Percentiles rank a stretch among this genome's conserved stretches.
Evolutionary conservation across 2,888 invertebrate genomes (phyloP).

Genomic region (Agriopis leucophaearia): DNA sequence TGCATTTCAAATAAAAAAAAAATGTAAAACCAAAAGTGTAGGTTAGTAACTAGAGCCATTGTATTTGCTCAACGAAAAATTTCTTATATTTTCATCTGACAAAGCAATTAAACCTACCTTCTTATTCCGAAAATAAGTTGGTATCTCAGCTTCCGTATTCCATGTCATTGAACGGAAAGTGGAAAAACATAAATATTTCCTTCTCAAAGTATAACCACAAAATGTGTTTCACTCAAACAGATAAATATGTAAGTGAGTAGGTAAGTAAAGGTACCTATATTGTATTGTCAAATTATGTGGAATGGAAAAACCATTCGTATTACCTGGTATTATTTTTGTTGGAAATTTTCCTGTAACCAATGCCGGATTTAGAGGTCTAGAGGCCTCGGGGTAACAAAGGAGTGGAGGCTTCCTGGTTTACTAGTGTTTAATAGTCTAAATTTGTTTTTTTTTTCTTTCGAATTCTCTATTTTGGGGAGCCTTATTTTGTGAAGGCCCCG

Average conservation of each 20-base stretch:
- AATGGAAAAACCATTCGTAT: conserved; percentile 39
- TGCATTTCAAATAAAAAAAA: no score
- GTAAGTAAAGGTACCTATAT: conserved; percentile 6
- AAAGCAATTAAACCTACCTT: conserved; percentile 1
- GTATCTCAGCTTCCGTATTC: background rate
- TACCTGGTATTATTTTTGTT: conserved; percentile 12
- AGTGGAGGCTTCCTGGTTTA: no score
- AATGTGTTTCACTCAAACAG: conserved; percentile 7
- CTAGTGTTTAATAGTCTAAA: no score
- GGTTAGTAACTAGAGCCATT: background rate
- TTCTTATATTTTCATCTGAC: background rate
- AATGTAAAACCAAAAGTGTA: no score
- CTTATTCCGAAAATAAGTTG: conserved; percentile 2
- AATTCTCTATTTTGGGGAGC: no score
- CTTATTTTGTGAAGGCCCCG: no score
- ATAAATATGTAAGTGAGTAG: conserved; percentile 6
- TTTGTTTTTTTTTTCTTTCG: no score
- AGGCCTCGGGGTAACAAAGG: no score
- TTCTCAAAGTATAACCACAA: conserved; percentile 8
- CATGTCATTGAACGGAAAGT: conserved; percentile 8
- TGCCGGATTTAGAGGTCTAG: no score
- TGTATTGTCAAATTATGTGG: conserved; percentile 36
- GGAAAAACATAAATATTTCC: conserved; percentile 13
- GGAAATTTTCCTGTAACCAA: background rate
- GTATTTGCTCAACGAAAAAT: background rate